Base-by-base conservation (phyloP, 2,888 invertebrate species). In the Brachyopa scutellaris region DNA sequence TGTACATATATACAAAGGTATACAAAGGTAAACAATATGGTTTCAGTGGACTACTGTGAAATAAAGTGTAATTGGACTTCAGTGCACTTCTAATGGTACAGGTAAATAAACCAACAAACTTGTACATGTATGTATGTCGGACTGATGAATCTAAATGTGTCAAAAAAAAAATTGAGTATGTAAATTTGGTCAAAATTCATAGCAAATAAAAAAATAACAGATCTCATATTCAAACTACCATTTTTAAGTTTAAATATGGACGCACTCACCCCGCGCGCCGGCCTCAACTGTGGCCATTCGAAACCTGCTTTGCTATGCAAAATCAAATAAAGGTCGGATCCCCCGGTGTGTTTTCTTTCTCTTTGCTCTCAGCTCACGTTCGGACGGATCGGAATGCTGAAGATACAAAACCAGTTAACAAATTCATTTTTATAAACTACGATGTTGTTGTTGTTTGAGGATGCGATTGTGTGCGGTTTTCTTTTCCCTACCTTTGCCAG, bases 331-430 rank as follows among this genome's bases (percentile, higher is more conserved):
- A 73, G 73, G 64, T 73, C 64, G 64, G 31, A 64, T 64, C 29
- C 57, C 21, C 0, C 33, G 15, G 29, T n/a, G 45, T 47, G 64
- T n/a, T n/a, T n/a, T n/a, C n/a, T 29, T 49, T 47, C 7, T 57
- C 21, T 61, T 45, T 33, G 13, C 19, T 61, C 13, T 8, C 57
- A 49, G 11, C 57, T 57, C 29, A 66, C 47, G 47, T 74, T n/a
- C n/a, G n/a, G n/a, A n/a, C n/a, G n/a, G n/a, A n/a, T 64, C 38
- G 73, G 73, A 64, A 73, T 73, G 47, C 57, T 57, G 77, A 77
- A 77, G 55, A 77, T 51, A 62, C 57, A 45, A 69, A 77, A 77
- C 77, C 77, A 70, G 77, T 77, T 77, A 62, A 31, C 21, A 45
- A 38, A 38, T 45, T 13, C 23, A 36, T 55, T 23, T 57, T 49